phyloP scores from a whole-genome alignment of 1,140 invertebrate genomes.

The Habropoda laboriosa region DNA sequence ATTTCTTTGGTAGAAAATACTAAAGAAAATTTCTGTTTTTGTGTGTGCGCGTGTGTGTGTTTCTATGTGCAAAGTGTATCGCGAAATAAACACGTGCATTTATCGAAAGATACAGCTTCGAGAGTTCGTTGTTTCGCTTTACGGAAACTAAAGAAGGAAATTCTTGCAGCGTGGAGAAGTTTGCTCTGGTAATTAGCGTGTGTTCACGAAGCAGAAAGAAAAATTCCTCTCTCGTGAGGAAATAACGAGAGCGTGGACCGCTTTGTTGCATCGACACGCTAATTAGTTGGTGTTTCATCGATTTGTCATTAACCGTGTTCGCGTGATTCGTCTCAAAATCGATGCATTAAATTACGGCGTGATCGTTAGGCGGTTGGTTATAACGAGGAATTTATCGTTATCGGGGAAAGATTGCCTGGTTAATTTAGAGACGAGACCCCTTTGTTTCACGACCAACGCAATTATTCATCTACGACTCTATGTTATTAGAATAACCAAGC shows the following conservation, averaged over 20 bases:
- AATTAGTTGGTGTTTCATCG: slow-evolving; percentile 21
- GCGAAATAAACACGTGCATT: neutral
- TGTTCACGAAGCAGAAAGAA: neutral
- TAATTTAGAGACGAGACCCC: neutral
- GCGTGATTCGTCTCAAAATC: neutral
- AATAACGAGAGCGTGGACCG: neutral
- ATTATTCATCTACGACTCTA: no score
- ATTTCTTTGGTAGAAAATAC: no score
- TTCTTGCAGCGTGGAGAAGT: neutral
- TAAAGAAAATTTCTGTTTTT: no score
- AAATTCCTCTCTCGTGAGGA: neutral
- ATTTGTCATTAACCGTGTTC: slow-evolving; percentile 13
- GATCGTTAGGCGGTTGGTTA: neutral
- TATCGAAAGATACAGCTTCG: neutral
- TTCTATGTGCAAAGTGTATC: no score
- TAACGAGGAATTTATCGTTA: slow-evolving; percentile 6
- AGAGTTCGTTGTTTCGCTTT: neutral
- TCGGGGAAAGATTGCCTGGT: neutral
- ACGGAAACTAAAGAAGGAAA: neutral
- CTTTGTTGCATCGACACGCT: neutral
- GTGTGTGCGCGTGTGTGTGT: no score
- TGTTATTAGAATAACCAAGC: no score
- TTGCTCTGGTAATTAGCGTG: neutral
- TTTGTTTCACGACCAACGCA: slow-evolving; percentile 5
- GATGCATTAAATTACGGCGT: slow-evolving; percentile 6